Evolutionary conservation across 2,113 vertebrate genomes (phyloP), one percentile per base, ranked within the genome.

Genomic region (Zeus faber): DNA sequence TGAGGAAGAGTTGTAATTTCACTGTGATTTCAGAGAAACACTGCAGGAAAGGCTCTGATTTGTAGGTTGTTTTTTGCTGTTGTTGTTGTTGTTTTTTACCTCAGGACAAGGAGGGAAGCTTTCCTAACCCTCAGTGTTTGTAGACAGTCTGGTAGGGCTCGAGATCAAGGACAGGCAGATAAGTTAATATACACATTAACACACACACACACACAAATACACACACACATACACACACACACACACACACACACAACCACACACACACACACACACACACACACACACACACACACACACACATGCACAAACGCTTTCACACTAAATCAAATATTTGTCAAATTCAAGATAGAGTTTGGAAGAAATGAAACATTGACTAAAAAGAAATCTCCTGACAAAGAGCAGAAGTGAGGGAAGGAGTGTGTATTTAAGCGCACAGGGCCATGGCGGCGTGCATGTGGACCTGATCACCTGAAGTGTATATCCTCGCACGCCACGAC

Each of bases 81-180:
- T n/a, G n/a, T n/a, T n/a, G n/a, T n/a, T n/a, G n/a, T n/a, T n/a
- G n/a, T n/a, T n/a, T n/a, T n/a, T n/a, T n/a, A n/a, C n/a, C n/a
- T n/a, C n/a, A n/a, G n/a, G n/a, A n/a, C n/a, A n/a, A n/a, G n/a
- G n/a, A n/a, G n/a, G n/a, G n/a, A n/a, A n/a, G n/a, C n/a, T n/a
- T n/a, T n/a, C n/a, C n/a, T n/a, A n/a, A 16, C 13, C 10, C 10
- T 65, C 31, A 11, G 50, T 70, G 17, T 84, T 76, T 67, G 25
- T 65, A 61, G 65, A 58, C 50, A 51, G 62, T 79, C 63, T 76
- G 47, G 27, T 60, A 58, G 62, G 44, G n/a, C 70, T 73, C 51
- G 51, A 56, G 60, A 71, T 80, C 81, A 87, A 87, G 83, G 81
- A 70, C 81, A 65, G 56, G 61, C 52, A 72, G 81, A 84, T 84